These are phyloP conservation scores for Crenichthys baileyi DNA, from an alignment of 2,797 vertebrate species.

Conservation along the genomic window DNA sequence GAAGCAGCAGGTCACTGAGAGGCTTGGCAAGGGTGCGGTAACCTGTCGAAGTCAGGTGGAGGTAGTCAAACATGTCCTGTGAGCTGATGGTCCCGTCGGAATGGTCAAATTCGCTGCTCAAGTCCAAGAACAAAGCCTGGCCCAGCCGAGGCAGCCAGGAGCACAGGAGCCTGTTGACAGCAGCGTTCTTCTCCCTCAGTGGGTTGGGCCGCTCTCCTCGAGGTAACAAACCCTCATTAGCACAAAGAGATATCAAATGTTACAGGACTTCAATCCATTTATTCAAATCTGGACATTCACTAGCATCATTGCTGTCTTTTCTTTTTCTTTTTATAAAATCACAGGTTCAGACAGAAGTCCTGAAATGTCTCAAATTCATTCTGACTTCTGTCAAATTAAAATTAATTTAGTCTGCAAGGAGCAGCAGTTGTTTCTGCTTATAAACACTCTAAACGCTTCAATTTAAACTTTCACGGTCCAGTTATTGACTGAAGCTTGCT, in stretches of 20 bases:
- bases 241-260: background rate
- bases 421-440: background rate
- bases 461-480: background rate
- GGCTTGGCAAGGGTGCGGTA: constrained; percentile 90
- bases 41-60: constrained; percentile 91
- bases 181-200: constrained; percentile 91
- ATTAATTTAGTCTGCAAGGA: background rate
- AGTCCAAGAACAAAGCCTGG: constrained; percentile 89
- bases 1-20: constrained; percentile 95
- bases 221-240: constrained; percentile 89
- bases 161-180: constrained; percentile 88
- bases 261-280: background rate
- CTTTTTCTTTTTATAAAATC: too few relatives aligned
- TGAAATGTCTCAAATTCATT: background rate
- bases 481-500: background rate
- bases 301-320: too few relatives aligned
- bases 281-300: background rate
- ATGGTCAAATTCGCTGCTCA: constrained; percentile 88
- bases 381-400: background rate
- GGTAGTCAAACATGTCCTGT: constrained; percentile 98
- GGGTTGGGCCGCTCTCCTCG: constrained; percentile 94
- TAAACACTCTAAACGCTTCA: background rate
- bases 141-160: constrained; percentile 86
- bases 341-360: too few relatives aligned
- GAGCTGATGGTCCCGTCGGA: constrained; percentile 91